These are phyloP conservation scores for Naso thynnoides DNA, from an alignment of 2,797 vertebrate genomes.

Conservation along the genomic window DNA sequence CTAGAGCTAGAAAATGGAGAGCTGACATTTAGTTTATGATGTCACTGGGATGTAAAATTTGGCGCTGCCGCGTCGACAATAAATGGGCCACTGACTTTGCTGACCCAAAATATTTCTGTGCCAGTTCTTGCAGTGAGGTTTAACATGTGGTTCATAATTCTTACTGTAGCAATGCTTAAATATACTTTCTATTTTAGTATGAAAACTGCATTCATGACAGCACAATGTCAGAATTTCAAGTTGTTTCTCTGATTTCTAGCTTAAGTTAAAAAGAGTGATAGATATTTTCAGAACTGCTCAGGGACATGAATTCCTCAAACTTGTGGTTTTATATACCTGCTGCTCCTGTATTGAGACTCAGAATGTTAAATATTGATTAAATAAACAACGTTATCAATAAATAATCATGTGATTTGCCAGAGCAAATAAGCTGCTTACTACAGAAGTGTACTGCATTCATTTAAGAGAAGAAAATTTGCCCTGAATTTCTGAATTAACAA, in stretches of 20 bases:
- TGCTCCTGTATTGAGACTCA: background rate
- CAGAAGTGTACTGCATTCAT: too few relatives aligned
- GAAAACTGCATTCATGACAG: slow-evolving; percentile 1
- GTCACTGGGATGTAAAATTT: slow-evolving; percentile 60
- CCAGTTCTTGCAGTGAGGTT: slow-evolving; percentile 28
- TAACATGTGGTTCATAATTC: slow-evolving; percentile 27
- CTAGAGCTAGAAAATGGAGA: slow-evolving; percentile 37
- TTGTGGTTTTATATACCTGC: background rate
- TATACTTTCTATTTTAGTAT: slow-evolving; percentile 19
- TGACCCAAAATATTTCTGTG: slow-evolving; percentile 52
- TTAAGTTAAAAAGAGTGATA: background rate
- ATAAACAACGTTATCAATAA: slow-evolving; percentile 17
- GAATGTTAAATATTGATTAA: slow-evolving; percentile 22
- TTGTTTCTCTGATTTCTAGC: background rate
- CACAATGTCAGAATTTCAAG: slow-evolving; percentile 1
- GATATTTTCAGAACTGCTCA: background rate
- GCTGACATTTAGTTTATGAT: slow-evolving; percentile 43
- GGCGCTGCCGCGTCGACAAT: slow-evolving; percentile 42
- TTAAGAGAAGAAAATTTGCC: too few relatives aligned
- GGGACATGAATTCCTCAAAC: background rate
- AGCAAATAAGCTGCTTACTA: too few relatives aligned
- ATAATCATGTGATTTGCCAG: slow-evolving; percentile 22
- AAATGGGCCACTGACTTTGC: slow-evolving; percentile 42
- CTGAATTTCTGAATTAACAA: too few relatives aligned
- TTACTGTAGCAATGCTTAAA: background rate